Conservation (phyloP, 2,797 vertebrate genomes). For the Hapalemur alaotrensis region DNA sequence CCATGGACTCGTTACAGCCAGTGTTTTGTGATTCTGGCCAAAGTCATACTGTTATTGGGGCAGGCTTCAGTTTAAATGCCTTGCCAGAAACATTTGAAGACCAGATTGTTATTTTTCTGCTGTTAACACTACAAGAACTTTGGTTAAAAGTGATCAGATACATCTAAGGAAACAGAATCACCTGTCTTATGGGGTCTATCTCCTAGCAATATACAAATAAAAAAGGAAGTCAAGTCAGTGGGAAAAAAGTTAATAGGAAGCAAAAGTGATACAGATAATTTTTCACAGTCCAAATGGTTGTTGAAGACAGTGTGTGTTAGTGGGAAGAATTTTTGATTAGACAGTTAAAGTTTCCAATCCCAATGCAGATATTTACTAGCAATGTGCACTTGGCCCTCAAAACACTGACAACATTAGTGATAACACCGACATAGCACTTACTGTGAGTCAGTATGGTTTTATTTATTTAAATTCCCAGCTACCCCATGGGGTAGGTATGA, state of each 20-base stretch:
- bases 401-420: not conserved
- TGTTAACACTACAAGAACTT: conserved; percentile 14
- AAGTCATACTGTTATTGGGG: conserved; percentile 12
- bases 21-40: conserved; percentile 39
- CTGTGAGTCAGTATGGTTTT: not conserved
- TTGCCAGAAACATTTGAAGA: conserved; percentile 52
- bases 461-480: not conserved
- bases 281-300: not conserved
- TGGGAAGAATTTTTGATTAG: not conserved
- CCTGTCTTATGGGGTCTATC: not conserved
- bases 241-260: not conserved
- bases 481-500: fast-evolving
- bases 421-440: too few species aligned
- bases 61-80: conserved; percentile 48
- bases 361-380: not conserved
- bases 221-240: not conserved
- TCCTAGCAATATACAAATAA: not conserved
- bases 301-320: not conserved
- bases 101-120: conserved; percentile 40
- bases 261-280: not conserved
- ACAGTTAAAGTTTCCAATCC: not conserved
- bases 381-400: not conserved
- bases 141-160: conserved; percentile 18
- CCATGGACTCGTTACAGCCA: conserved; percentile 38
- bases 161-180: not conserved